Evolutionary conservation across 2,797 vertebrate species (phyloP).

Genomic region (Enteromius fasciolatus): DNA sequence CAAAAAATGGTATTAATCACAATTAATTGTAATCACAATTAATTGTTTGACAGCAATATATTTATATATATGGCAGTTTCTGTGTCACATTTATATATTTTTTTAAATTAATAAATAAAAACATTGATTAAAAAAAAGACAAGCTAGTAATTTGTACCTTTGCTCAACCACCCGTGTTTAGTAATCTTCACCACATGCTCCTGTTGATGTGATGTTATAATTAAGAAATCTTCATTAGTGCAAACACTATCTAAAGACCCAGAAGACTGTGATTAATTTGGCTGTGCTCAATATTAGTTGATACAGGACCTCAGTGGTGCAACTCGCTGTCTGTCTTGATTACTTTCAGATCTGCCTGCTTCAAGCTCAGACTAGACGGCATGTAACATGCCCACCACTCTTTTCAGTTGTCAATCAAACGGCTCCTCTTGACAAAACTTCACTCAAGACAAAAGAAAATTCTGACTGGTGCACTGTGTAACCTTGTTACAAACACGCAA

Average conservation of each 20-base stretch:
- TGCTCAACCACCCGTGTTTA: constrained; percentile 36
- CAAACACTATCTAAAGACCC: constrained; percentile 68
- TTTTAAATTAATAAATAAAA: no score
- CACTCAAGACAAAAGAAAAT: constrained; percentile 23
- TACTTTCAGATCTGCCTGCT: constrained; percentile 42
- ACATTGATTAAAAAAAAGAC: not conserved
- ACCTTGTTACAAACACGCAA: not conserved
- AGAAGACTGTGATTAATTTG: constrained; percentile 63
- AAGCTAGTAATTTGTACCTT: constrained; percentile 34
- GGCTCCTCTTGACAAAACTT: constrained; percentile 24
- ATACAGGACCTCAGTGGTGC: constrained; percentile 49
- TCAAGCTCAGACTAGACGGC: constrained; percentile 12
- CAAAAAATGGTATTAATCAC: no score
- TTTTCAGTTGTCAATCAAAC: constrained; percentile 41
- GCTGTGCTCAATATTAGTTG: constrained; percentile 50
- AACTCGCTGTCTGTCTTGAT: constrained; percentile 39
- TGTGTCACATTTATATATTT: not conserved
- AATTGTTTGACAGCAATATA: no score
- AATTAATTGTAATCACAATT: no score
- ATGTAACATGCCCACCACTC: constrained; percentile 19
- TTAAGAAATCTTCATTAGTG: constrained; percentile 71
- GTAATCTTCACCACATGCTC: constrained; percentile 56
- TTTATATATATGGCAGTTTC: not conserved
- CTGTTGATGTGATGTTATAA: constrained; percentile 62
- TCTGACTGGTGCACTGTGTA: not conserved